Evolutionary conservation across 2,888 invertebrate species (phyloP).

Genomic region (Acleris sparsana): DNA sequence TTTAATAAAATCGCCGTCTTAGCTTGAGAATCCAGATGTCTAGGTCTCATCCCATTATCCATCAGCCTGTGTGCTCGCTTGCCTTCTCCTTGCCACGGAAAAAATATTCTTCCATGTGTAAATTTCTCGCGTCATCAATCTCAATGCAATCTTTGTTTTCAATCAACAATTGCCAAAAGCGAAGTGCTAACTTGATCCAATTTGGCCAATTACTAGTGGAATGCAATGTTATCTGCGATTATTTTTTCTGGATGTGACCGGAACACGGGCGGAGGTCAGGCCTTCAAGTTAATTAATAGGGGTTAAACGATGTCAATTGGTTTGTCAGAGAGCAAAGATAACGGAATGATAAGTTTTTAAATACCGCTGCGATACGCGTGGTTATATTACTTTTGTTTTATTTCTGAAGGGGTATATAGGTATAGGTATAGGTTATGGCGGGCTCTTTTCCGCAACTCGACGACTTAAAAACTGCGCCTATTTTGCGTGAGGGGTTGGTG

Average conservation of each 20-base stretch:
- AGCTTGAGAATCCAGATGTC: too few species aligned
- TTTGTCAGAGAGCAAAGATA: constrained; percentile 15
- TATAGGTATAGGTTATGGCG: too few species aligned
- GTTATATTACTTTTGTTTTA: not conserved
- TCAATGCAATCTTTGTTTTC: constrained; percentile 6
- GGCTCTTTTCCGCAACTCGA: too few species aligned
- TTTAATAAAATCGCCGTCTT: not conserved
- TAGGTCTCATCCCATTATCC: too few species aligned
- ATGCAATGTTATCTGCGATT: constrained; percentile 1
- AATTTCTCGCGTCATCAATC: not conserved
- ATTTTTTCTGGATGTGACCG: constrained; percentile 6
- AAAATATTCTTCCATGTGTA: not conserved
- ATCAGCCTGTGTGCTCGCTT: too few species aligned
- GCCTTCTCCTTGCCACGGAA: too few species aligned
- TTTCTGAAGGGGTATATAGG: too few species aligned
- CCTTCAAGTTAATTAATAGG: constrained; percentile 10
- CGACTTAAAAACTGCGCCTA: too few species aligned
- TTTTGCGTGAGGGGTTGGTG: too few species aligned
- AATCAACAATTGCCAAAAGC: constrained; percentile 8
- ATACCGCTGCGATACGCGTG: too few species aligned
- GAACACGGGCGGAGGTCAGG: not conserved
- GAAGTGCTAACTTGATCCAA: constrained; percentile 15
- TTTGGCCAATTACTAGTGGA: constrained; percentile 5
- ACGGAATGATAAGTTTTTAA: not conserved
- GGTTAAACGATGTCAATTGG: constrained; percentile 20